These are phyloP conservation scores for Drosophila infuscata DNA, from an alignment of 2,888 invertebrate genomes.

Conservation along the genomic window DNA sequence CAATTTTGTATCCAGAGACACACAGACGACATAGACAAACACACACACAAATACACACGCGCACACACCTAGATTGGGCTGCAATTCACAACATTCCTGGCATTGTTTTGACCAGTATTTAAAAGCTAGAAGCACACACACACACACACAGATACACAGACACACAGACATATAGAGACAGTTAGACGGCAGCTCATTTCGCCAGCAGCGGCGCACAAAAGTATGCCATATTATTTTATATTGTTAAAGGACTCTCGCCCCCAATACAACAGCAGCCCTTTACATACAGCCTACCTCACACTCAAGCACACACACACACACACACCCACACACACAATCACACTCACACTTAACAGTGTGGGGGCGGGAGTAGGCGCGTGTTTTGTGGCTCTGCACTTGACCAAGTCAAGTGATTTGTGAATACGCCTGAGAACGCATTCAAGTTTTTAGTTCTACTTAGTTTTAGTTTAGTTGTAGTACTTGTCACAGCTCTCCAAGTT, in stretches of 20 bases:
- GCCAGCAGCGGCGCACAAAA: slow-evolving; percentile 66
- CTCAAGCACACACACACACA: slow-evolving; percentile 27
- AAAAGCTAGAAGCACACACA: slow-evolving; percentile 69
- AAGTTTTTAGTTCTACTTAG: slow-evolving; percentile 56
- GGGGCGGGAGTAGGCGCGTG: slow-evolving; percentile 26
- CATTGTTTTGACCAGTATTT: slow-evolving; percentile 77
- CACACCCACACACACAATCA: slow-evolving; percentile 14
- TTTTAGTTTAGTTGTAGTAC: slow-evolving; percentile 59
- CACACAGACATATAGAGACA: slow-evolving; percentile 10
- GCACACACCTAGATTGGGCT: slow-evolving; percentile 52
- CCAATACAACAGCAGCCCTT: slow-evolving; percentile 25
- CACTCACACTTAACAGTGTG: slow-evolving; percentile 19
- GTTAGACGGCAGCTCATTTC: slow-evolving; percentile 46
- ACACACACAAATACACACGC: slow-evolving; percentile 24
- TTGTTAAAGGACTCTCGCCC: slow-evolving; percentile 38
- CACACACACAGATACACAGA: slow-evolving; percentile 7
- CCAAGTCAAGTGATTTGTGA: slow-evolving; percentile 68
- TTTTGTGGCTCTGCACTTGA: slow-evolving; percentile 62
- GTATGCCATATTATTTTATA: slow-evolving; percentile 75
- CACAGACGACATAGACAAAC: slow-evolving; percentile 16
- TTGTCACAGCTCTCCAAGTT: slow-evolving; percentile 69
- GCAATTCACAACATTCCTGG: slow-evolving; percentile 77
- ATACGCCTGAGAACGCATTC: slow-evolving; percentile 53
- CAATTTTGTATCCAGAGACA: slow-evolving; percentile 47
- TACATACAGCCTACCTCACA: slow-evolving; percentile 68